Evolutionary conservation across 1,140 invertebrate genomes (phyloP).

Genomic region (Euura saliciscinereae): DNA sequence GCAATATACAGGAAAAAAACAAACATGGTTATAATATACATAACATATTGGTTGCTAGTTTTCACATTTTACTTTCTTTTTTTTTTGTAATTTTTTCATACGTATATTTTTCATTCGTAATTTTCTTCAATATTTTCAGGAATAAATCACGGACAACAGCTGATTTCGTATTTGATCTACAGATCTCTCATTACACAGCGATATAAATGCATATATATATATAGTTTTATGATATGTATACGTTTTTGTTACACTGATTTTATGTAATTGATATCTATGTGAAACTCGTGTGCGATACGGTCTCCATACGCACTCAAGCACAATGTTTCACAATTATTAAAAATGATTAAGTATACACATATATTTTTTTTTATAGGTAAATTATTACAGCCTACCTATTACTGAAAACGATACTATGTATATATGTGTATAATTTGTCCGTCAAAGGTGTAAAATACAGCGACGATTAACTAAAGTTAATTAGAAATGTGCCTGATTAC

Average conservation of each 20-base stretch:
- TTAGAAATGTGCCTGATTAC: background rate
- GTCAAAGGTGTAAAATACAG: slow-evolving; percentile 9
- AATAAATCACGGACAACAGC: background rate
- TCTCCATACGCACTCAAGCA: background rate
- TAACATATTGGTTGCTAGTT: background rate
- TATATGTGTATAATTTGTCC: slow-evolving; percentile 19
- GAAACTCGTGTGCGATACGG: background rate
- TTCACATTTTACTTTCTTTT: background rate
- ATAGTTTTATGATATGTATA: too few relatives aligned
- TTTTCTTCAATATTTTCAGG: too few relatives aligned
- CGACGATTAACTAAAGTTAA: background rate
- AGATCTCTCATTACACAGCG: slow-evolving; percentile 28
- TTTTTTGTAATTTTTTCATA: background rate
- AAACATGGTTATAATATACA: background rate
- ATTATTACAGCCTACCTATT: background rate
- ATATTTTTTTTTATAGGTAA: background rate
- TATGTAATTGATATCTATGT: background rate
- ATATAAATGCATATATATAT: too few relatives aligned
- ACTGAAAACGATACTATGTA: slow-evolving; percentile 9
- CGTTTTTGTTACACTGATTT: background rate
- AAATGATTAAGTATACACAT: background rate
- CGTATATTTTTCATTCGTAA: slow-evolving; percentile 17
- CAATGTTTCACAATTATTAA: background rate
- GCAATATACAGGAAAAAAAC: background rate
- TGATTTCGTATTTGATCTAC: background rate